Base-by-base conservation (phyloP, 1,140 invertebrate genomes). In the Macrocentrus cingulum region DNA sequence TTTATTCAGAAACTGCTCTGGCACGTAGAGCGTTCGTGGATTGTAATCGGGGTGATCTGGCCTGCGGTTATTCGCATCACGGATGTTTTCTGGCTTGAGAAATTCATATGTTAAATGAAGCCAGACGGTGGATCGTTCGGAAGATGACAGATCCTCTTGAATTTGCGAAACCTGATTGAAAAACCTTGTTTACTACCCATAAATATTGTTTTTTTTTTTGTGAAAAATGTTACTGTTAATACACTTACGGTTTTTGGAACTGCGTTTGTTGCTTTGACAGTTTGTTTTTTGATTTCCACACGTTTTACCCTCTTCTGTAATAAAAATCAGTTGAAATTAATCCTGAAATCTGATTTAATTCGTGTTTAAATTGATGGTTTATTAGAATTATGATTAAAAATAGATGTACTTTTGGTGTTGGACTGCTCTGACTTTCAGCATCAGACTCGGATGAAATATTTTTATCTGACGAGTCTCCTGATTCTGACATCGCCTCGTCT, bases 41-140 rank as follows among this genome's bases (percentile, higher is more conserved):
- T 99, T 88, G 82, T 98, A 99, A 56, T 97, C 87, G 3, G 91
- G 87, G 83, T 95, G 80, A 66, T 84, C 82, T 0, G 84, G 81
- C 32, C 73, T 73, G 56, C 84, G 79, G 65, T 83, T 85, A 2
- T 87, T 80, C 3, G 80, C 84, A 81, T 98, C 95, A 63, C 81
- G 83, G 41, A 94, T 89, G 68, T 92, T 90, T 18, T 89, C 85
- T 2, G 91, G 90, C 72, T 93, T 85, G 3, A 97, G 72, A 75
- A 94, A 98, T 8, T 91, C 87, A 20, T 89, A 80, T 46, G 85
- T 89, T 29, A 91, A 84, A 80, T 94, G 88, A 2, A 83, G 74
- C 88, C 88, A 94, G 37, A 85, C 84, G 22, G 81, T 55, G 4
- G 60, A 29, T 56, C 46, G 44, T 63, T 32, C 56, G 19, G 62